These are phyloP conservation scores for Atherix ibis DNA, from an alignment of 2,888 invertebrate genomes.

Conservation along the genomic window DNA sequence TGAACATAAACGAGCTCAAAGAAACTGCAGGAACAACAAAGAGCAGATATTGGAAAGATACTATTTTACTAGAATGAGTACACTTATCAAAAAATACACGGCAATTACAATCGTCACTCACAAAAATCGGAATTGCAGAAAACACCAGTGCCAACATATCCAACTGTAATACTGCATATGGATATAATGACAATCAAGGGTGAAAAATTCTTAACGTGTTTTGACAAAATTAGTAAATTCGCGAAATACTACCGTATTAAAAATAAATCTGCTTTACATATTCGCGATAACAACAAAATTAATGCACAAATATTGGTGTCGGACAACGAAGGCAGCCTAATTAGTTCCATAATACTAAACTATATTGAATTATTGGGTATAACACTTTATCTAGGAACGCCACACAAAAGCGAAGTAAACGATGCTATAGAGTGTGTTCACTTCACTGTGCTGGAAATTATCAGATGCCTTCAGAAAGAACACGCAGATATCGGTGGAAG, in stretches of 20 bases:
- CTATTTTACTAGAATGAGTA: background rate
- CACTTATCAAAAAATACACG: background rate
- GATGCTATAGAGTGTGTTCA: constrained; percentile 11
- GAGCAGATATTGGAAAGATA: background rate
- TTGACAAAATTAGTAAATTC: constrained; percentile 12
- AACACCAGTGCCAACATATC: constrained; percentile 5
- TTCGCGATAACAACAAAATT: constrained; percentile 11
- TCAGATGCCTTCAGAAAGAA: constrained; percentile 10
- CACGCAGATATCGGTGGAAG: constrained; percentile 9
- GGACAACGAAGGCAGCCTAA: constrained; percentile 11
- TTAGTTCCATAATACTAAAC: constrained; percentile 7
- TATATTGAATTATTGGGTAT: constrained; percentile 7
- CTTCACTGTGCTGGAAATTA: constrained; percentile 12
- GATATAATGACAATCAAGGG: constrained; percentile 4
- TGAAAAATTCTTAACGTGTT: constrained; percentile 9
- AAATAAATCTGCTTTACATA: constrained; percentile 7
- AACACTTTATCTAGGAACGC: constrained; percentile 9
- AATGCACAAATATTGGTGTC: constrained; percentile 9
- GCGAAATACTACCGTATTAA: constrained; percentile 12
- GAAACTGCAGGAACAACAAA: background rate
- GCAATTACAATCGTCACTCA: background rate
- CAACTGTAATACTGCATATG: constrained; percentile 7
- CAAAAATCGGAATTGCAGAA: background rate
- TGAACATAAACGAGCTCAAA: background rate
- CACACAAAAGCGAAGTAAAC: constrained; percentile 12